These are phyloP conservation scores for Agrotis segetum DNA, from an alignment of 2,888 invertebrate genomes.

Conservation along the genomic window DNA sequence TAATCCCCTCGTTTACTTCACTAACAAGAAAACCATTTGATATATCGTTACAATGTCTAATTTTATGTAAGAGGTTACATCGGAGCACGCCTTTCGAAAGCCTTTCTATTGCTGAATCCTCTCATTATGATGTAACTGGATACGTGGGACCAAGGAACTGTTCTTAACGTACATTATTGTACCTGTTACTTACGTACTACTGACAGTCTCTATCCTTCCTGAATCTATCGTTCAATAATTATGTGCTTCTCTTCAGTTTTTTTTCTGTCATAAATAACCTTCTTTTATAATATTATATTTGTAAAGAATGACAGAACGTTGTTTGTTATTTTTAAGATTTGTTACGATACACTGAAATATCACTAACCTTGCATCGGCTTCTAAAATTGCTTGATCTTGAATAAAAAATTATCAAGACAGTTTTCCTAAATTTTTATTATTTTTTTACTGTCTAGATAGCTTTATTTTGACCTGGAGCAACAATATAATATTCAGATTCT, in stretches of 20 bases:
- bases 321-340: no score
- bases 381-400: neutral
- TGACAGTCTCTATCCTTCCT: constrained; percentile 44
- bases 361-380: neutral
- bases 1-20: neutral
- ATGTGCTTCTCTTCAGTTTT: no score
- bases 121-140: constrained; percentile 64
- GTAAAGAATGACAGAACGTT: no score
- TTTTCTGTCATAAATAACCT: no score
- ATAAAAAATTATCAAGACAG: neutral
- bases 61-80: constrained; percentile 62
- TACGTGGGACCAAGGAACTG: constrained; percentile 38
- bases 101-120: constrained; percentile 68
- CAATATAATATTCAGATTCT: neutral
- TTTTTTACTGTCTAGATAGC: no score
- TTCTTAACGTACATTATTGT: neutral
- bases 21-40: constrained; percentile 36
- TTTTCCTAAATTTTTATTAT: neutral
- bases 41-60: constrained; percentile 44
- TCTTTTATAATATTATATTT: no score
- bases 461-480: neutral
- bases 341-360: no score
- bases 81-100: constrained; percentile 64
- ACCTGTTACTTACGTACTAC: constrained; percentile 11
- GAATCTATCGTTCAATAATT: neutral